Percentiles rank a stretch among this genome's conserved stretches.
Conservation (phyloP, 30 jellyfish, hydroid and myxozoan genomes). For the Thelohanellus kitauei region DNA sequence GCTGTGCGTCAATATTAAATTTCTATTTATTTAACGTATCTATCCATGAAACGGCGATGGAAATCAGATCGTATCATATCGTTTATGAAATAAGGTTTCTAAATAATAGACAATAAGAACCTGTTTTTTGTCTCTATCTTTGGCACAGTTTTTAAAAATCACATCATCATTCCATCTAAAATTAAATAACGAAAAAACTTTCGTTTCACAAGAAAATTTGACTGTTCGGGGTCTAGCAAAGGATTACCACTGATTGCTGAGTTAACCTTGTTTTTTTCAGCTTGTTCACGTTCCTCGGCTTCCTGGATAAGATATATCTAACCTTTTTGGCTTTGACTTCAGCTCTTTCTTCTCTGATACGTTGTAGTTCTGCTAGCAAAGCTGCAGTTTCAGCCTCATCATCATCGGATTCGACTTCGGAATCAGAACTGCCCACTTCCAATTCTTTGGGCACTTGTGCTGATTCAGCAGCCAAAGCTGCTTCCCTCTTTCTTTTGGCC, state of each 20-base stretch:
- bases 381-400: conserved; percentile 91
- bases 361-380: conserved; percentile 55
- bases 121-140: conserved; percentile 29
- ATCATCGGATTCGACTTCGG: conserved; percentile 14
- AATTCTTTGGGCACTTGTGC: not conserved
- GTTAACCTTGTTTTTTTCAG: conserved; percentile 42
- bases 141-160: conserved; percentile 66
- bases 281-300: conserved; percentile 36
- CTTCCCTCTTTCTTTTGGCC: not conserved
- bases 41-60: conserved; percentile 69
- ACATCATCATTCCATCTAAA: conserved; percentile 91
- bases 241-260: conserved; percentile 49
- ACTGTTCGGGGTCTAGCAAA: conserved; percentile 7
- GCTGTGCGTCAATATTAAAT: too few relatives aligned
- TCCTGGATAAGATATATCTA: conserved; percentile 10
- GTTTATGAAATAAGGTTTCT: conserved; percentile 42
- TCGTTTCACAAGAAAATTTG: conserved; percentile 29
- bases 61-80: conserved; percentile 78
- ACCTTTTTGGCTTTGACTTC: conserved; percentile 43
- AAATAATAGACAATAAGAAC: not conserved
- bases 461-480: not conserved
- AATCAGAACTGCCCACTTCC: not conserved
- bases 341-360: conserved; percentile 58
- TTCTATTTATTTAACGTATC: conserved; percentile 28
- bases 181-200: conserved; percentile 6